A percentile compares a stretch with the other conserved stretches of the same genome.
Conservation (phyloP, 2,113 vertebrate species). For the Hyla sarda region DNA sequence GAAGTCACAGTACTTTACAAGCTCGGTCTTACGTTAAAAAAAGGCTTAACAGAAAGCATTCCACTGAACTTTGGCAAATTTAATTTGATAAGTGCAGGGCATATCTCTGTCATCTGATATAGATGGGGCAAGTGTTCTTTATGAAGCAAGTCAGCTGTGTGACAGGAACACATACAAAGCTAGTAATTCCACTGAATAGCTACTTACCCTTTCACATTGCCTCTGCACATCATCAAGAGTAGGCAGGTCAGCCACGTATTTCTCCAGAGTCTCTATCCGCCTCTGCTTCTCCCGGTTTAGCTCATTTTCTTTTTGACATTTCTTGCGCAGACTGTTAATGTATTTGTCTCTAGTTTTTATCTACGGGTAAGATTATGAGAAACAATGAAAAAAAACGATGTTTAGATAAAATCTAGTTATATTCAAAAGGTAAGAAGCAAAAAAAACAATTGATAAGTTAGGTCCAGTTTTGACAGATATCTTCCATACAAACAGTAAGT, state of each 20-base stretch:
- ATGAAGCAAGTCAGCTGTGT: background rate
- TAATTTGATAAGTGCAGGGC: background rate
- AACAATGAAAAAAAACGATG: background rate
- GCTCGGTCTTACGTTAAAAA: background rate
- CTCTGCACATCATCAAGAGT: slow-evolving; percentile 87
- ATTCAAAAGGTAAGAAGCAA: background rate
- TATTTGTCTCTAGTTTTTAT: slow-evolving; percentile 96
- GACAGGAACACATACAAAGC: background rate
- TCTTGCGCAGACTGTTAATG: slow-evolving; percentile 94
- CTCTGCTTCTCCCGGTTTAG: slow-evolving; percentile 92
- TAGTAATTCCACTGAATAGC: background rate
- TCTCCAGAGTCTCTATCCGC: slow-evolving; percentile 94
- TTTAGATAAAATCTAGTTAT: background rate
- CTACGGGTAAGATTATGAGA: slow-evolving; percentile 68
- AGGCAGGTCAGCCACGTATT: slow-evolving; percentile 92
- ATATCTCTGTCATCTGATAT: background rate
- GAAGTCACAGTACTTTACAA: background rate
- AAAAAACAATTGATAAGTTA: background rate
- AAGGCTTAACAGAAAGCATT: background rate
- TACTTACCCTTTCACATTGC: slow-evolving; percentile 85
- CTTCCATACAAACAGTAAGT: no score
- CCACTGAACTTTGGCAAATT: background rate
- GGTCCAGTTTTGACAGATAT: background rate
- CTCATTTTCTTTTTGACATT: slow-evolving; percentile 88
- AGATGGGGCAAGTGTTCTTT: background rate